These are phyloP conservation scores for Xanthia togata DNA, from an alignment of 2,888 invertebrate genomes.

Conservation along the genomic window DNA sequence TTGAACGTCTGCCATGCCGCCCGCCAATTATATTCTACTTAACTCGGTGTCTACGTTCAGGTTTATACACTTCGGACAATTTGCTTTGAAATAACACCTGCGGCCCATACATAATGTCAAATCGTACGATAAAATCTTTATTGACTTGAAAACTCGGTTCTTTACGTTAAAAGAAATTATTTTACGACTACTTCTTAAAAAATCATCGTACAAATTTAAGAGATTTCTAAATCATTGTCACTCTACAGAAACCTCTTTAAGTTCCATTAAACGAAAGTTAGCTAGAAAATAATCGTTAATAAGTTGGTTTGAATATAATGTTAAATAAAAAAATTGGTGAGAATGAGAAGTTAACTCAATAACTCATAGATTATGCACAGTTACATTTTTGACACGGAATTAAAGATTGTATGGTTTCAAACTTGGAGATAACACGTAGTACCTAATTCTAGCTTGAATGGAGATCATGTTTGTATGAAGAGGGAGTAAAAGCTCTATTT, in stretches of 20 bases:
- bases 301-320: slow-evolving; percentile 52
- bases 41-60: slow-evolving; percentile 77
- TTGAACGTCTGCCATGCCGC: slow-evolving; percentile 86
- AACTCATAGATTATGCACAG: slow-evolving; percentile 1
- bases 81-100: slow-evolving; percentile 66
- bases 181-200: slow-evolving; percentile 33
- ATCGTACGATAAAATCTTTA: slow-evolving; percentile 65
- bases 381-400: background rate
- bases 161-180: slow-evolving; percentile 40
- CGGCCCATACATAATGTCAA: slow-evolving; percentile 60
- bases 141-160: slow-evolving; percentile 45
- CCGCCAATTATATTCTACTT: slow-evolving; percentile 90
- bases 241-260: slow-evolving; percentile 65
- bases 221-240: slow-evolving; percentile 58
- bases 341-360: slow-evolving; percentile 14
- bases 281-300: slow-evolving; percentile 63
- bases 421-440: background rate
- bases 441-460: background rate
- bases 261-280: slow-evolving; percentile 63
- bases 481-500: slow-evolving; percentile 4
- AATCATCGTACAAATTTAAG: slow-evolving; percentile 40
- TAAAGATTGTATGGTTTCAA: background rate
- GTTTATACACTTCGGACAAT: slow-evolving; percentile 69
- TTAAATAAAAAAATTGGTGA: slow-evolving; percentile 24
- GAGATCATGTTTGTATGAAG: background rate